Percentiles rank a stretch among this genome's conserved stretches.
Evolutionary conservation across 2,888 invertebrate species (phyloP).

Genomic region (Microplitis deprimator): DNA sequence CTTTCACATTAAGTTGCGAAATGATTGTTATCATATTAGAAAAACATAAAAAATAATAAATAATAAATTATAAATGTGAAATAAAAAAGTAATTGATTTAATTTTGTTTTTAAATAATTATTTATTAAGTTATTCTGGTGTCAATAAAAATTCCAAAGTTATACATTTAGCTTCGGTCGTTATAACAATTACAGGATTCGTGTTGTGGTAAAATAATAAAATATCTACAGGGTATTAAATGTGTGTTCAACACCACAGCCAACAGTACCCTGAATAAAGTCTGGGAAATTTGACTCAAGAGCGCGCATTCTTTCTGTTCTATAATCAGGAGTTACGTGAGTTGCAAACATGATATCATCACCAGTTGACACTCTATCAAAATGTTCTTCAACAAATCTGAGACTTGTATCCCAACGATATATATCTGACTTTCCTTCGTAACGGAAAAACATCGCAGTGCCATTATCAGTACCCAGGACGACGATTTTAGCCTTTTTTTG

Average conservation of each 20-base stretch:
- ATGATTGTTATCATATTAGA: neutral
- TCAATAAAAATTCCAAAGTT: too few relatives aligned
- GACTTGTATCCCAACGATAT: conserved; percentile 75
- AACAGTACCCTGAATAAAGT: conserved; percentile 76
- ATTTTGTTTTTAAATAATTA: neutral
- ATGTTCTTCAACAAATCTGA: conserved; percentile 70
- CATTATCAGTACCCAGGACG: conserved; percentile 77
- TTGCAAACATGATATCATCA: conserved; percentile 74
- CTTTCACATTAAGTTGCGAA: neutral
- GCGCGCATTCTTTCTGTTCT: conserved; percentile 75
- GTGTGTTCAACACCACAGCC: conserved; percentile 77
- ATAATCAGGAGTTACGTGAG: conserved; percentile 76
- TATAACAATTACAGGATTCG: too few relatives aligned
- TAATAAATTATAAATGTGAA: too few relatives aligned
- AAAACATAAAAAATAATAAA: neutral
- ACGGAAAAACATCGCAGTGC: conserved; percentile 76
- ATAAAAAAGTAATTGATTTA: neutral
- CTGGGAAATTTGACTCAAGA: conserved; percentile 78
- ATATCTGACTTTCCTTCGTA: conserved; percentile 76
- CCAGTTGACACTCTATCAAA: conserved; percentile 75
- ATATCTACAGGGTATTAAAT: conserved; percentile 63
- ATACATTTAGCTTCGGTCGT: too few relatives aligned
- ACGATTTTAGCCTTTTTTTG: conserved; percentile 75
- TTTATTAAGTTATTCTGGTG: neutral
- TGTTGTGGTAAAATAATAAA: too few relatives aligned